These are phyloP conservation scores for Neofelis nebulosa DNA, from an alignment of 2,113 vertebrate genomes.

Conservation along the genomic window DNA sequence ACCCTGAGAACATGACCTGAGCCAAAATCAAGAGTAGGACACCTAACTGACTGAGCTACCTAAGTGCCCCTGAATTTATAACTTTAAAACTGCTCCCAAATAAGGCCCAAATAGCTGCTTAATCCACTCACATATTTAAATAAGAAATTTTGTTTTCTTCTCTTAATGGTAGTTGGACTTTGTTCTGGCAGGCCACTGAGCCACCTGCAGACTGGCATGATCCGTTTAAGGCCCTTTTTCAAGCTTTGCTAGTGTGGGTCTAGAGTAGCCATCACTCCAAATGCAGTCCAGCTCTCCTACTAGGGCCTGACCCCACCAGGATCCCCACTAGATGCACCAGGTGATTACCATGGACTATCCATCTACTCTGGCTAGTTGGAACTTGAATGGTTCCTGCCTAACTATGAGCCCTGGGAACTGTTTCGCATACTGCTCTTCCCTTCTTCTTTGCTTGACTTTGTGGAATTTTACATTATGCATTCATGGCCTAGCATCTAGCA, in stretches of 20 bases:
- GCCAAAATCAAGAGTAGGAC: too few species aligned
- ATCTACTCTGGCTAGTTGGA: neutral
- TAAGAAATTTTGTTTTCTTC: neutral
- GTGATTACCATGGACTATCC: neutral
- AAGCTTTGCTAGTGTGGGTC: neutral
- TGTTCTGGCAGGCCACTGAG: neutral
- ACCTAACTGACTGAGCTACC: too few species aligned
- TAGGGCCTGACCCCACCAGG: neutral
- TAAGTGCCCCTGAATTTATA: neutral
- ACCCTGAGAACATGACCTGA: too few species aligned
- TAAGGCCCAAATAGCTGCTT: neutral
- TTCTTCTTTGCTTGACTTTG: neutral
- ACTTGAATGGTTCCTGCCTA: neutral
- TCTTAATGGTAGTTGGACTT: neutral
- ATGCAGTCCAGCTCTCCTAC: neutral
- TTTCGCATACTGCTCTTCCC: neutral
- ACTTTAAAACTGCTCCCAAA: neutral
- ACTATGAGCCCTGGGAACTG: neutral
- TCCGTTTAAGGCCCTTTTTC: neutral
- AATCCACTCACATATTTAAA: neutral
- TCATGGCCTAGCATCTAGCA: neutral
- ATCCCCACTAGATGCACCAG: neutral
- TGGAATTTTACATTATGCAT: neutral
- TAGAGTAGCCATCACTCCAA: neutral
- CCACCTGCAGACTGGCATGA: neutral